A percentile compares a stretch with the other conserved stretches of the same genome.
Evolutionary conservation across 2,888 invertebrate species (phyloP).

Genomic region (Orthosia cruda): DNA sequence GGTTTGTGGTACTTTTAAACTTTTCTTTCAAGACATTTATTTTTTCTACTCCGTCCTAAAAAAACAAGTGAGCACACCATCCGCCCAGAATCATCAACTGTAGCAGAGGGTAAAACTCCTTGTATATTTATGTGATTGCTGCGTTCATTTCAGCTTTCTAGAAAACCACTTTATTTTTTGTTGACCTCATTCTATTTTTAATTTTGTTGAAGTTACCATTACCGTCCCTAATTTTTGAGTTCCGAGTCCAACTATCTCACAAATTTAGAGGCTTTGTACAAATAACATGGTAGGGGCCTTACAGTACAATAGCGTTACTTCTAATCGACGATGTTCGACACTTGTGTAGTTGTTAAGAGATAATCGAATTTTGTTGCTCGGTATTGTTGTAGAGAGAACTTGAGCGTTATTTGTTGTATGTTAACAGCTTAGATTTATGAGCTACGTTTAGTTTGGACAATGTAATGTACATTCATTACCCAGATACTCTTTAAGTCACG

Average conservation of each 20-base stretch:
- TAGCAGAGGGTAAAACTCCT: conserved; percentile 68
- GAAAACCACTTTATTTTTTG: conserved; percentile 73
- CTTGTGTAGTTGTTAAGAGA: conserved; percentile 29
- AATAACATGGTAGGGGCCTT: neutral
- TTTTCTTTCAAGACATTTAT: conserved; percentile 63
- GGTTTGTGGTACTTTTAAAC: conserved; percentile 58
- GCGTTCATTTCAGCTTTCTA: conserved; percentile 71
- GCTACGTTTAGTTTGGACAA: conserved; percentile 41
- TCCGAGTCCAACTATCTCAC: conserved; percentile 17
- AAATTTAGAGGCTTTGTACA: neutral
- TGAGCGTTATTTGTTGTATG: conserved; percentile 35
- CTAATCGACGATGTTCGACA: conserved; percentile 39
- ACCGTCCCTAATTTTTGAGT: conserved; percentile 38
- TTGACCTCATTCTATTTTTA: conserved; percentile 66
- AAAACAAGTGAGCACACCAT: conserved; percentile 72
- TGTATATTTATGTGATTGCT: conserved; percentile 80
- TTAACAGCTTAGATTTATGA: conserved; percentile 43
- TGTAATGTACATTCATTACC: too few species aligned
- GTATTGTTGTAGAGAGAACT: conserved; percentile 25
- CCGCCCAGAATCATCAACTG: conserved; percentile 75
- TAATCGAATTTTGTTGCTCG: conserved; percentile 32
- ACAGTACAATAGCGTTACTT: conserved; percentile 21
- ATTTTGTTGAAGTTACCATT: conserved; percentile 61
- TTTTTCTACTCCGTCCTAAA: conserved; percentile 74
- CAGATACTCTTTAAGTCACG: too few species aligned